phyloP scores from a whole-genome alignment of 2,888 invertebrate species.

The Lasioglossum lativentre region DNA sequence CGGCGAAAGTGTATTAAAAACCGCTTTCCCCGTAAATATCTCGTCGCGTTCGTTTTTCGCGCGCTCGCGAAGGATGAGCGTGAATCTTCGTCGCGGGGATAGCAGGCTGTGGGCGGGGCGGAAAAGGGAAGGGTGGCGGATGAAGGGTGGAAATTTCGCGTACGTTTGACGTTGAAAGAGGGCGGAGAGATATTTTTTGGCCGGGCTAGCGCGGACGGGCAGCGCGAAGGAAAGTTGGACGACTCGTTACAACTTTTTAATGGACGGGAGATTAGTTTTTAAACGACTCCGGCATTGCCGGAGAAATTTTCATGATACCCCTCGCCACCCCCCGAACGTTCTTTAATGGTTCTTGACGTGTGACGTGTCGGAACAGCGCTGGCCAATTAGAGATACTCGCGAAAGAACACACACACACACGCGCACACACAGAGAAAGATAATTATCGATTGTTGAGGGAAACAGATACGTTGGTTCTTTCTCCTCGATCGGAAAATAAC shows the following conservation, averaged over 20 bases:
- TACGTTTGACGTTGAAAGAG: conserved; percentile 38
- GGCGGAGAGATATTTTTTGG: conserved; percentile 42
- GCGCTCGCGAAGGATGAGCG: conserved; percentile 17
- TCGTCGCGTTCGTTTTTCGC: neutral
- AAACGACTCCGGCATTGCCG: conserved; percentile 49
- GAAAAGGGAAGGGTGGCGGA: neutral
- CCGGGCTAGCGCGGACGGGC: neutral
- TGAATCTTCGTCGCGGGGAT: neutral
- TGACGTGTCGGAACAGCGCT: conserved; percentile 7
- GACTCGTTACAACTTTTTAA: conserved; percentile 63
- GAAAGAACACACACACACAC: neutral
- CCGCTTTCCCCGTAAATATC: conserved; percentile 29
- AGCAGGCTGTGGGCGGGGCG: too few relatives aligned
- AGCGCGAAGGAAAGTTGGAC: conserved; percentile 46
- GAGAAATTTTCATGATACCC: conserved; percentile 57
- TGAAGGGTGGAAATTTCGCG: conserved; percentile 48
- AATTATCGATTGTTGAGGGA: neutral
- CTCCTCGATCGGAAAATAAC: neutral
- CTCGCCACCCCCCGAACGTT: conserved; percentile 39
- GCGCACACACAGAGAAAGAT: too few relatives aligned
- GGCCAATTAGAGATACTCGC: neutral
- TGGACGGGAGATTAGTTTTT: conserved; percentile 60
- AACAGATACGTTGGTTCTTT: neutral
- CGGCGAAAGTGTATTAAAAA: conserved; percentile 35
- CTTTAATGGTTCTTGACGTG: conserved; percentile 39